Base-by-base conservation (phyloP, 2,888 invertebrate genomes). In the Parnassius smintheus region DNA sequence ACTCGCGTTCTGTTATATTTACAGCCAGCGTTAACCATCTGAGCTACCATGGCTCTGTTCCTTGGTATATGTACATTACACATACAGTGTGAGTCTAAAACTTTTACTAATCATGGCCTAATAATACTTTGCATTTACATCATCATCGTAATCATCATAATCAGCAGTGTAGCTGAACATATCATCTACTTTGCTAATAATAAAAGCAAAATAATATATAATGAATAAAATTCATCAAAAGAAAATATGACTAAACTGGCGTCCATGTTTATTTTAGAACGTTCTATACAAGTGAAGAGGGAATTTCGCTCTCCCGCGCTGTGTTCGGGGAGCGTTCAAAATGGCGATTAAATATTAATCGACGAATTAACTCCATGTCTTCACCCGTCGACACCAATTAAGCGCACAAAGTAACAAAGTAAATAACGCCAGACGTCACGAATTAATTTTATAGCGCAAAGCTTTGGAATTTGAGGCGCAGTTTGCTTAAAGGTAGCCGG, bases 301-400 rank as follows among this genome's bases (percentile, higher is more conserved):
- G 59, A 62, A 55, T 49, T 51, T 64, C 62, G 56, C 62, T 56
- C 18, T 45, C 54, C 46, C 51, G 55, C 59, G 51, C 42, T 41
- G n/a, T 57, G 67, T 56, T 65, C 56, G 59, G 68, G 66, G 67
- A 61, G 70, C 67, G 66, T 70, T 70, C 71, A 70, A 72, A 73
- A 75, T 74, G 68, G 61, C 80, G 76, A 89, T 91, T 91, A 90
- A 91, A 86, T 89, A 91, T 91, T 90, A 88, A 91, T 83, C 79
- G 82, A 75, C 82, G 88, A 91, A 91, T 91, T 91, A 91, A 89
- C 86, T 81, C 83, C 83, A 76, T 79, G 86, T 88, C 87, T 87
- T 88, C 81, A 72, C 78, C 72, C 78, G 81, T 75, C 81, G 83
- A 82, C 86, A 86, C 86, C 90, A 90, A 91, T 91, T 91, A 91